Base-by-base conservation (phyloP, 2,113 vertebrate genomes). In the Rousettus leschenaultii region DNA sequence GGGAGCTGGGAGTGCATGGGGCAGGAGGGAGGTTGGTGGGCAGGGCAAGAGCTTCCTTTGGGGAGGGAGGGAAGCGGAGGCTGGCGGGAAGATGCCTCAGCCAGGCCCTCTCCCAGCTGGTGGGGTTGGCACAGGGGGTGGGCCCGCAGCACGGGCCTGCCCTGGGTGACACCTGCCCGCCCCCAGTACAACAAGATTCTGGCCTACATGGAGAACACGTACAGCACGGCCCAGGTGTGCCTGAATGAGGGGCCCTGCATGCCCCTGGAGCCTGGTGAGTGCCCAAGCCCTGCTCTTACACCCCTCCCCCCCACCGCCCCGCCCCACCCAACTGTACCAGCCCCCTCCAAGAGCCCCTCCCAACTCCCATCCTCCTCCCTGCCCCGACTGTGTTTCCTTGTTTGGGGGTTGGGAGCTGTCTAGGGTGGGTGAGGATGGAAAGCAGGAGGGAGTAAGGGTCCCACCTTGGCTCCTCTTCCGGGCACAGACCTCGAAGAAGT, bases 181-280 rank as follows among this genome's bases (percentile, higher is more conserved):
- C 97, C 74, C 6, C 97, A 99, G 99, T 99, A 99, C 97, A 99
- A 99, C 97, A 98, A 96, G 66, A 98, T 99, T 66, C 98, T 99
- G 86, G 99, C 99, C 73, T 98, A 98, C 59, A 99, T 99, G 99
- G 99, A 99, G 98, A 99, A 99, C 21, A 98, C 97, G 0, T 99
- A 99, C 98, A 99, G 99, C 3, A 92, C 98, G 82, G 99, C 99
- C 94, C 97, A 99, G 96, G 99, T 99, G 94, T 99, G 99, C 98
- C 98, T 98, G 73, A 95, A 98, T 0, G 43, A 98, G 22, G 98
- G 8, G 21, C 93, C 95, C 8, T 99, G 99, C 95, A 97, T 98
- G 53, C 96, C 99, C 4, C 96, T 99, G 95, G 99, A 99, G 85
- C 99, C 99, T 97, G 99, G 99, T 99, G 97, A 98, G 97, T 75